These are phyloP conservation scores for Polyploca ridens DNA, from an alignment of 2,888 invertebrate species.

Conservation along the genomic window DNA sequence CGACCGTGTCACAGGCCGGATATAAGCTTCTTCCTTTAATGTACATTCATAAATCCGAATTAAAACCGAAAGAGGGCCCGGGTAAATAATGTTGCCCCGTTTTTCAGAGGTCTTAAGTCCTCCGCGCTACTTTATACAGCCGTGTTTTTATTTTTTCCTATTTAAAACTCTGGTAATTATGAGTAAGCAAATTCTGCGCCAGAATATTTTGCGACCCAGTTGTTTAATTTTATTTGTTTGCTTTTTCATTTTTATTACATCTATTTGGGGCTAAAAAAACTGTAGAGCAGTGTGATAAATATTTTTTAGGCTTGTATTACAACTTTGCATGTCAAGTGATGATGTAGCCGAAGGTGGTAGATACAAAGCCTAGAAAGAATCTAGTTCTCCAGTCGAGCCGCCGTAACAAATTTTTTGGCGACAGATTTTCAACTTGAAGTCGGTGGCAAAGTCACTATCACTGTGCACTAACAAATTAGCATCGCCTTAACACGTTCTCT, in stretches of 20 bases:
- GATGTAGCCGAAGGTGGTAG: no score
- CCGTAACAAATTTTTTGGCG: no score
- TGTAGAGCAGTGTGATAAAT: no score
- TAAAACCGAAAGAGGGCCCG: slow-evolving; percentile 73
- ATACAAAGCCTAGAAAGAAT: no score
- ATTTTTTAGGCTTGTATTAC: no score
- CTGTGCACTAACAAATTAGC: no score
- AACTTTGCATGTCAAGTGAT: no score
- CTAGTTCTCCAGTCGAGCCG: no score
- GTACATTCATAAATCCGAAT: slow-evolving; percentile 81
- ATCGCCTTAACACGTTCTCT: no score
- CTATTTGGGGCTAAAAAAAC: neutral
- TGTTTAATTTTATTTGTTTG: slow-evolving; percentile 39
- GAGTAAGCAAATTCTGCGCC: slow-evolving; percentile 63
- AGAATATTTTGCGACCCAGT: slow-evolving; percentile 44
- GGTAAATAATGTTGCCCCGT: slow-evolving; percentile 74
- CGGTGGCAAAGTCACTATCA: no score
- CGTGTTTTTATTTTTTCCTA: slow-evolving; percentile 67
- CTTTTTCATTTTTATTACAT: slow-evolving; percentile 30
- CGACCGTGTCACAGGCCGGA: slow-evolving; percentile 50
- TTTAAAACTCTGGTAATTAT: slow-evolving; percentile 76
- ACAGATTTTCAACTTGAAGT: no score
- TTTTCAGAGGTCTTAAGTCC: slow-evolving; percentile 79
- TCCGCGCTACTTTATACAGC: slow-evolving; percentile 64
- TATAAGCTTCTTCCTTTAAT: slow-evolving; percentile 74